Evolutionary conservation across 2,797 vertebrate species (phyloP).

Genomic region (Odontamblyopus lacepedii): DNA sequence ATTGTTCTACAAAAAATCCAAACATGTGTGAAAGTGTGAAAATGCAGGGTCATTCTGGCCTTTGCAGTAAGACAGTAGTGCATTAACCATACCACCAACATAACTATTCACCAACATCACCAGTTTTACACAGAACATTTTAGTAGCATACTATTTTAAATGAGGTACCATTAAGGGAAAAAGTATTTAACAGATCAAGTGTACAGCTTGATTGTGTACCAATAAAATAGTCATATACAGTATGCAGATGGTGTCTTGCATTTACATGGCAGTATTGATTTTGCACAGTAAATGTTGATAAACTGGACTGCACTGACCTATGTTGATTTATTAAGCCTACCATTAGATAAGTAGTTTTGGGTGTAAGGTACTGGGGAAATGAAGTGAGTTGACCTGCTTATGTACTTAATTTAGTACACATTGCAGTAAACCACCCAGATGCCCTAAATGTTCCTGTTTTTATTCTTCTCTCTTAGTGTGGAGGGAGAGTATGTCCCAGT

Average conservation of each 20-base stretch:
- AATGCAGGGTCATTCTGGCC: not conserved
- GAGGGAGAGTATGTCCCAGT: slow-evolving; percentile 96
- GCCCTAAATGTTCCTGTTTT: not conserved
- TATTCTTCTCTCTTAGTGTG: slow-evolving; percentile 77
- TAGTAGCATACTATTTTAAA: not conserved
- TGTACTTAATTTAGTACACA: not conserved
- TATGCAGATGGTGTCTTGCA: too few species aligned
- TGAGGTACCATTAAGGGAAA: not conserved
- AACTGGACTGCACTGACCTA: not conserved
- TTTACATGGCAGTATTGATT: not conserved
- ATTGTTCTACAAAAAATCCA: slow-evolving; percentile 8
- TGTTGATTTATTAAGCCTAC: not conserved
- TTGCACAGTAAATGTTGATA: not conserved
- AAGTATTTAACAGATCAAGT: not conserved
- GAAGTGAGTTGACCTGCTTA: not conserved
- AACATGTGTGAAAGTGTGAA: not conserved
- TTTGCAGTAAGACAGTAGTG: too few species aligned
- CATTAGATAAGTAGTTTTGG: not conserved
- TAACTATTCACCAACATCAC: not conserved
- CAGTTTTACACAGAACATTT: not conserved
- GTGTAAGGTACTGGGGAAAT: not conserved
- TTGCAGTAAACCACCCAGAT: not conserved
- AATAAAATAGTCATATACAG: not conserved
- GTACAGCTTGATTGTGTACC: not conserved
- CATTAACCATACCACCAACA: not conserved